Evolutionary conservation across 2,888 invertebrate species (phyloP).

Genomic region (Chrysotoxum bicinctum): DNA sequence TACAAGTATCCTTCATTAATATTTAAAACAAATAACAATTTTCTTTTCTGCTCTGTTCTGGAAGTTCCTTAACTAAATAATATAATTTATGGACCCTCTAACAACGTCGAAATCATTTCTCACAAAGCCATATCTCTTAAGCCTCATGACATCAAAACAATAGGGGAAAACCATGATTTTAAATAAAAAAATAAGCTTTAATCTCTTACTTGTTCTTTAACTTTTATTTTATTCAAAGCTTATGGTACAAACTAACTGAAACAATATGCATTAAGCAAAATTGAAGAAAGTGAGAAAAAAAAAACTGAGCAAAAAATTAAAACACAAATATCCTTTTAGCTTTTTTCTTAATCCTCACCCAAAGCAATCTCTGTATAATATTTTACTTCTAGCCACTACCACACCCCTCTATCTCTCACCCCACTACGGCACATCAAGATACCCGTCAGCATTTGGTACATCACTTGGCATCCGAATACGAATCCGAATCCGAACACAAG

Average conservation of each 20-base stretch:
- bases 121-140: neutral
- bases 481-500: conserved; percentile 24
- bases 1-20: neutral
- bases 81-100: conserved; percentile 2
- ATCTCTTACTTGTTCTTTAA: neutral
- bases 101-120: neutral
- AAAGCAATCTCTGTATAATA: conserved; percentile 2
- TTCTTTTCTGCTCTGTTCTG: no score
- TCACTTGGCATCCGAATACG: conserved; percentile 30
- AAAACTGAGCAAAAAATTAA: neutral
- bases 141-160: neutral
- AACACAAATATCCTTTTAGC: conserved; percentile 58
- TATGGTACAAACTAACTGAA: conserved; percentile 19
- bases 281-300: conserved; percentile 16
- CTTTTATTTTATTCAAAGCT: neutral
- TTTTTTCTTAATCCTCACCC: conserved; percentile 30
- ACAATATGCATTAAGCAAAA: conserved; percentile 50
- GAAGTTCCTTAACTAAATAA: no score
- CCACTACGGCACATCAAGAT: conserved; percentile 13
- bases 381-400: conserved; percentile 22
- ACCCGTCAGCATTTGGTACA: conserved; percentile 45
- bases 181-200: neutral
- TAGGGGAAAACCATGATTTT: neutral
- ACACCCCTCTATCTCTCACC: neutral
- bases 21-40: no score